Conservation (phyloP, 2,113 vertebrate species). For the Onychostruthus taczanowskii region DNA sequence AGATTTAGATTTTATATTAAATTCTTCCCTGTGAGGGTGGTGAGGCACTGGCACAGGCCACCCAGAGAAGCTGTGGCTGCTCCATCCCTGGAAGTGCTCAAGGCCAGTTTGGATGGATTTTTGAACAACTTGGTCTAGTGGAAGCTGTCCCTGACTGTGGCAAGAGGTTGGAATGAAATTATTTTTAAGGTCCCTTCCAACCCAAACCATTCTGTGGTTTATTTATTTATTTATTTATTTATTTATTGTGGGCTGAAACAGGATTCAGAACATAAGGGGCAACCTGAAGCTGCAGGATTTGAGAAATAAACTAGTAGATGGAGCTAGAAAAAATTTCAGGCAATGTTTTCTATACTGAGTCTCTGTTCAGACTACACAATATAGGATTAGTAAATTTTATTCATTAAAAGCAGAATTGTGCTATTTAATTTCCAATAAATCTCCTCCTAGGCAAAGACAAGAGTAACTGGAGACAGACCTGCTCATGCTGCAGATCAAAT, state of each 20-base stretch:
- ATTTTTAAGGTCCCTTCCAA: background rate
- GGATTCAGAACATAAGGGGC: background rate
- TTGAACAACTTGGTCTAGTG: background rate
- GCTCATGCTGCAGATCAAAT: background rate
- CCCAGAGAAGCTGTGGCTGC: background rate
- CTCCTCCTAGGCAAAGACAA: background rate
- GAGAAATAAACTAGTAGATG: background rate
- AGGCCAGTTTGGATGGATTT: background rate
- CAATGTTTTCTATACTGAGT: background rate
- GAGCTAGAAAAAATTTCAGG: background rate
- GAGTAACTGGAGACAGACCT: background rate
- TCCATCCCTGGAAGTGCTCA: background rate
- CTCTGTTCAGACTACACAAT: background rate
- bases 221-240: too few species aligned
- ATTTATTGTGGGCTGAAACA: background rate
- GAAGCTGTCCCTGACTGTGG: rapidly evolving
- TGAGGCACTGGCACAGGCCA: background rate
- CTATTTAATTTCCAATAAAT: background rate
- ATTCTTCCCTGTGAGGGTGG: background rate
- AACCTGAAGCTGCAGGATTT: background rate
- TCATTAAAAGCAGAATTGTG: background rate
- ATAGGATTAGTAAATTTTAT: background rate
- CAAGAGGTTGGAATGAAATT: background rate
- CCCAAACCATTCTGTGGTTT: background rate
- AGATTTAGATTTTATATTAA: background rate